These are phyloP conservation scores for human (Homo sapiens) DNA, from an alignment of 2,113 vertebrate genomes.

Conservation along the genomic window GRCh38 chrX:16991001-16991500, in stretches of 20 bases:
- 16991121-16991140: slow-evolving; percentile 5
- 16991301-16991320: not conserved
- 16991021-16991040: not conserved
- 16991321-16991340: slow-evolving; percentile 32
- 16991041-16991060: slow-evolving; percentile 16
- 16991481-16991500: slow-evolving; percentile 45
- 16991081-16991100: slow-evolving; percentile 39
- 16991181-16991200: slow-evolving; percentile 37
- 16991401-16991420: slow-evolving; percentile 20
- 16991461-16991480: not conserved
- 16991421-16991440: slow-evolving; percentile 6
- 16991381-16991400: not conserved
- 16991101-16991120: slow-evolving; percentile 49
- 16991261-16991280: slow-evolving; percentile 1
- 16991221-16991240: not conserved
- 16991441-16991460: not conserved
- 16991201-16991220: not conserved
- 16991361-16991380: slow-evolving; percentile 9
- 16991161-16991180: slow-evolving; percentile 22
- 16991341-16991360: not conserved
- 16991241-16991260: slow-evolving; percentile 38
- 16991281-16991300: not conserved
- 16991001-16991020: not conserved
- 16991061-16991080: slow-evolving; percentile 24
- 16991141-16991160: slow-evolving; percentile 44